Conservation (phyloP, 2,797 vertebrate genomes). For the Garrulus glandarius region DNA sequence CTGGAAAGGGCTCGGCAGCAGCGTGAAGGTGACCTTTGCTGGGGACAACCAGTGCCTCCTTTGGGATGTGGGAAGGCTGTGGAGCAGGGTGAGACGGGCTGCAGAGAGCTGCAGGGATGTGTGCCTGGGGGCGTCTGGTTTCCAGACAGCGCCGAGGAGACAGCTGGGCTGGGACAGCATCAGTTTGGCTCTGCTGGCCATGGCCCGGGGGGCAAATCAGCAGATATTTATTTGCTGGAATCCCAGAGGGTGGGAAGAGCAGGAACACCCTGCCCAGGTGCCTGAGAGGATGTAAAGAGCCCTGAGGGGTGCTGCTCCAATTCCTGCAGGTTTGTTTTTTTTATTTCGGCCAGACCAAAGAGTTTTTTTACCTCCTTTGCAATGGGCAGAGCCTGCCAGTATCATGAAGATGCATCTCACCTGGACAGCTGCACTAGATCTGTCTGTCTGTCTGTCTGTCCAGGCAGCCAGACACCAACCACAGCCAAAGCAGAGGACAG, state of each 20-base stretch:
- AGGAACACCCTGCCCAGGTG: neutral
- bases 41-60: slow-evolving; percentile 41
- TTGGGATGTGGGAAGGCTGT: neutral
- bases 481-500: neutral
- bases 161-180: neutral
- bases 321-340: neutral
- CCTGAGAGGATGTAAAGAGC: neutral
- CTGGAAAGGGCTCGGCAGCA: slow-evolving; percentile 1
- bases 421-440: neutral
- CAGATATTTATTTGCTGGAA: neutral
- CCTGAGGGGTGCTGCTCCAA: neutral
- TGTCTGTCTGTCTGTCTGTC: neutral
- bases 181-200: neutral
- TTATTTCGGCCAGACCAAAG: neutral
- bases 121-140: neutral
- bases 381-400: neutral
- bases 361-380: neutral
- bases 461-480: neutral
- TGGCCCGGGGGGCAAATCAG: neutral
- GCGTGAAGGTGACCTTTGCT: slow-evolving; percentile 62
- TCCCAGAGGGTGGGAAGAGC: neutral
- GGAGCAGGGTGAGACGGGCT: neutral
- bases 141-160: neutral
- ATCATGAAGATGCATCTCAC: neutral
- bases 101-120: neutral